phyloP scores from a whole-genome alignment of 2,797 vertebrate species.

The Leontocebus nigricollis region DNA sequence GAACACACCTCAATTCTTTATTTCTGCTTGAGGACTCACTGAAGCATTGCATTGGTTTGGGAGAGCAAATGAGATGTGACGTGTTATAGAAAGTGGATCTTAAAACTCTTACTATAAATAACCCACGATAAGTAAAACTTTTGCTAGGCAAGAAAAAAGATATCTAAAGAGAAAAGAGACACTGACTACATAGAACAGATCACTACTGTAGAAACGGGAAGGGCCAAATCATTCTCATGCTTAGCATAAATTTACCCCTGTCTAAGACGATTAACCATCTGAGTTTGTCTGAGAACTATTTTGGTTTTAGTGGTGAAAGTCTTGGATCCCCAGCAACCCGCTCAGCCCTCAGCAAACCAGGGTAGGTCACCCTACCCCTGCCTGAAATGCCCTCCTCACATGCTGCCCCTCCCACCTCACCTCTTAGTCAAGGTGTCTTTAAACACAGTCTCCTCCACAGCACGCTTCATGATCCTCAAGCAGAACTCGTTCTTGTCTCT shows the following conservation, averaged over 20 bases:
- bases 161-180: not conserved
- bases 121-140: not conserved
- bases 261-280: not conserved
- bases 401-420: not conserved
- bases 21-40: not conserved
- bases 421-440: not conserved
- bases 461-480: not conserved
- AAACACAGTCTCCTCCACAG: not conserved
- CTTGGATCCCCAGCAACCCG: not conserved
- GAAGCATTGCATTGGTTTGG: not conserved
- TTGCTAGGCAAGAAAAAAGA: not conserved
- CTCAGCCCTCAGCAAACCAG: not conserved
- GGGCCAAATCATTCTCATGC: not conserved
- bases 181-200: not conserved
- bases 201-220: not conserved
- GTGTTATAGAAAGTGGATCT: not conserved
- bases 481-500: rapidly evolving
- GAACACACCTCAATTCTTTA: not conserved
- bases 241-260: not conserved
- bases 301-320: not conserved
- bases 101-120: not conserved
- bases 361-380: not conserved
- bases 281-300: not conserved
- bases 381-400: not conserved
- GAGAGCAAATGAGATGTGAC: not conserved